phyloP scores from a whole-genome alignment of 35 echinoderm and acorn worm genomes.

The Apostichopus japonicus region DNA sequence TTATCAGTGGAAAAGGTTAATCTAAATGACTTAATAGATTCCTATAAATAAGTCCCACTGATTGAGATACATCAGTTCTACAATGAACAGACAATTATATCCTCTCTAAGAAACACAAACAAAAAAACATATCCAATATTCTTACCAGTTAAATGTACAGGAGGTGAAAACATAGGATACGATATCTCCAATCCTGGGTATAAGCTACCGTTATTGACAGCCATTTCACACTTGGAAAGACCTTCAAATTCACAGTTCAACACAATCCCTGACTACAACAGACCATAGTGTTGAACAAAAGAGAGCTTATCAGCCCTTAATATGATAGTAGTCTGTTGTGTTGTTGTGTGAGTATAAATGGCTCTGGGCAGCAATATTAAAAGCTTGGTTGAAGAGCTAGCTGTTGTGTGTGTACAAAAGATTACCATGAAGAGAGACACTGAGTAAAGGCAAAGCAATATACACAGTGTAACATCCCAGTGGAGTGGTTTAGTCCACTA shows the following conservation, averaged over 20 bases:
- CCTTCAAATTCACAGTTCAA: conserved; percentile 53
- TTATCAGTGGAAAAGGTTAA: conserved; percentile 47
- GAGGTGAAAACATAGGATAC: conserved; percentile 80
- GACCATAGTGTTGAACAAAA: conserved; percentile 51
- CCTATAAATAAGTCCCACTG: conserved; percentile 24
- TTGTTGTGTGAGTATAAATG: conserved; percentile 47
- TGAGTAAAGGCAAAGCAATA: conserved; percentile 28
- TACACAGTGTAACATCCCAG: conserved; percentile 48
- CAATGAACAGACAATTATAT: conserved; percentile 12
- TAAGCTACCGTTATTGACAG: conserved; percentile 91
- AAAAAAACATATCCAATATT: not conserved
- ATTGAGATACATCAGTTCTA: not conserved
- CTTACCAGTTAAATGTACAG: conserved; percentile 81
- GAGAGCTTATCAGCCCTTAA: conserved; percentile 46
- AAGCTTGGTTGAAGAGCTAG: conserved; percentile 47
- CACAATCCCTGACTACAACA: conserved; percentile 32
- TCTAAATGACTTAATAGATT: conserved; percentile 21
- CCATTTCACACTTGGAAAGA: conserved; percentile 71
- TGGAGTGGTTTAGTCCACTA: conserved; percentile 42
- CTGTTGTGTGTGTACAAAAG: conserved; percentile 55
- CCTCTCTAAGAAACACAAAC: conserved; percentile 1
- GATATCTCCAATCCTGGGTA: conserved; percentile 83
- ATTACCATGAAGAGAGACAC: conserved; percentile 48
- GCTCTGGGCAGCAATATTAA: conserved; percentile 50
- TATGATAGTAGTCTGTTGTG: conserved; percentile 45